Conservation (phyloP, 2,113 vertebrate species). For the Electrona antarctica region DNA sequence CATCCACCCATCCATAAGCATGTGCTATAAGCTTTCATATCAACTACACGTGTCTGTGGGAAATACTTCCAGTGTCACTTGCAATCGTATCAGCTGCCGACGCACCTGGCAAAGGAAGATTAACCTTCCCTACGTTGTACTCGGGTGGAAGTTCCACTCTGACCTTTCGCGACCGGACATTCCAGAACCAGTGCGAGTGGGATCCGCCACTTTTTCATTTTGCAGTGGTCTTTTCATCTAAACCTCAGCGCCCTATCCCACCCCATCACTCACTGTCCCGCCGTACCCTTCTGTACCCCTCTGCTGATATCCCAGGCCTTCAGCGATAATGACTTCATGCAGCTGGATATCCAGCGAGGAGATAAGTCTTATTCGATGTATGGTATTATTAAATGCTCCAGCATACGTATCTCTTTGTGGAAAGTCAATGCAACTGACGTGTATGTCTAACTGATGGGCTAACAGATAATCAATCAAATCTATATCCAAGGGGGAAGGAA, state of each 20-base stretch:
- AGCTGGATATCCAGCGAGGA: constrained; percentile 53
- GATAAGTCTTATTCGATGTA: constrained; percentile 55
- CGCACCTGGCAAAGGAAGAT: constrained; percentile 52
- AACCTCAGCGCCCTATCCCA: not conserved
- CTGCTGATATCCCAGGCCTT: constrained; percentile 44
- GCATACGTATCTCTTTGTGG: constrained; percentile 63
- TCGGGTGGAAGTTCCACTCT: constrained; percentile 51
- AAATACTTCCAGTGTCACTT: constrained; percentile 60
- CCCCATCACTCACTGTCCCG: constrained; percentile 23
- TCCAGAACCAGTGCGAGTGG: constrained; percentile 34
- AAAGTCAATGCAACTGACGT: constrained; percentile 47
- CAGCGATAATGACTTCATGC: constrained; percentile 46
- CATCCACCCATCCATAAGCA: no score
- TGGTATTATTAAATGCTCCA: constrained; percentile 67
- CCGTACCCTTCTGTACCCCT: constrained; percentile 18
- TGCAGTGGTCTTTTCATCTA: constrained; percentile 7
- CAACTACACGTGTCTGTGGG: constrained; percentile 50
- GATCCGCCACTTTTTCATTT: constrained; percentile 25
- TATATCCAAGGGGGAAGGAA: constrained; percentile 56
- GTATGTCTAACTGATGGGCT: constrained; percentile 66
- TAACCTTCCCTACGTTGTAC: constrained; percentile 48
- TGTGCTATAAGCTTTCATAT: constrained; percentile 22
- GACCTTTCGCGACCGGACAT: constrained; percentile 40
- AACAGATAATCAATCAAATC: constrained; percentile 70
- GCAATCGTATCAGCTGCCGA: constrained; percentile 58